Evolutionary conservation across 2,888 invertebrate genomes (phyloP), one percentile per base, ranked within the genome.

Genomic region (Drosophila pseudotakahashii): DNA sequence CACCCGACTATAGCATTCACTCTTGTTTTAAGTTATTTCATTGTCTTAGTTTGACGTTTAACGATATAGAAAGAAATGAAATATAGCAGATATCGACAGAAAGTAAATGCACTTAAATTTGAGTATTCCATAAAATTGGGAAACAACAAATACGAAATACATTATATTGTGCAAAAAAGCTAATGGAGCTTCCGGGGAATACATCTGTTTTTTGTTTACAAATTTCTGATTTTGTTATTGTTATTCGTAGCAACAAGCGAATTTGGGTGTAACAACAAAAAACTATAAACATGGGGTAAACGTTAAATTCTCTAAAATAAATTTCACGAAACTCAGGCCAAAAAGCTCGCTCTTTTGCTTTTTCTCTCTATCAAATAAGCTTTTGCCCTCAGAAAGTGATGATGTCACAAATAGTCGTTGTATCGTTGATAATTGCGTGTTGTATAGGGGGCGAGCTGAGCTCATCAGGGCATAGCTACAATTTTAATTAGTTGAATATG

Each of bases 391-490:
- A 10, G 34, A 16, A 60, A 59, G 39, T 75, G 77, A 75, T 79
- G 85, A 84, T 73, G 79, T 81, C 85, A 84, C 62, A 54, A 23
- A 4, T 23, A 48, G 34, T n/a, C n/a, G n/a, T n/a, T n/a, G n/a
- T n/a, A n/a, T n/a, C n/a, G n/a, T n/a, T n/a, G n/a, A n/a, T 19
- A 4, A 23, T 47, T 30, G 30, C 14, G 55, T 41, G 39, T 50
- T 16, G 7, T 11, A 13, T 23, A 13, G 32, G 16, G 32, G 45
- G 34, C n/a, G 13, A 34, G 7, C 42, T 51, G 26, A 42, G 34
- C 50, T 36, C 50, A 62, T 51, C 23, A 34, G 34, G n/a, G 5
- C 19, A 19, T 13, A 14, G 13, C 6, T 10, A 5, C 10, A 32
- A 50, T 37, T 50, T 50, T 34, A 47, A 2, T 3, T 6, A 10